phyloP scores from a whole-genome alignment of 2,888 invertebrate genomes.

The Dolichopus griseipennis region DNA sequence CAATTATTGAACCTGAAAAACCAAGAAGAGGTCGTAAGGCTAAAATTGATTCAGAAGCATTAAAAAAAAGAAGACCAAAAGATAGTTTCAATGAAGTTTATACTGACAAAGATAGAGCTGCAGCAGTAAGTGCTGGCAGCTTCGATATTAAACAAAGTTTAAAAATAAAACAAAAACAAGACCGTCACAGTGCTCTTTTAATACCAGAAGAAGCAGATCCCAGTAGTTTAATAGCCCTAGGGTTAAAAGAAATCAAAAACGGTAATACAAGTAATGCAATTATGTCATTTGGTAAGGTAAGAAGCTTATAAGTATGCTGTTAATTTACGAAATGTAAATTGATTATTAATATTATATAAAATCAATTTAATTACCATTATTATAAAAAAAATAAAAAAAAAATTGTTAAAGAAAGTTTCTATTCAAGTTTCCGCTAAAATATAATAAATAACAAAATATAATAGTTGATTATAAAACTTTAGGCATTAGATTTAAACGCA shows the following conservation, averaged over 20 bases:
- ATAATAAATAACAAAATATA: too few relatives aligned
- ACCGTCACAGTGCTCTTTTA: constrained; percentile 60
- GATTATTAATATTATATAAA: too few relatives aligned
- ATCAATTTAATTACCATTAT: too few relatives aligned
- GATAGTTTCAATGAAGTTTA: constrained; percentile 63
- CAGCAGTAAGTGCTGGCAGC: constrained; percentile 68
- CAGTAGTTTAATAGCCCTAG: constrained; percentile 63
- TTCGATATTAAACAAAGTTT: constrained; percentile 79
- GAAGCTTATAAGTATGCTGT: neutral
- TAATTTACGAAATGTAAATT: too few relatives aligned
- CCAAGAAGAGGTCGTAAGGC: constrained; percentile 30
- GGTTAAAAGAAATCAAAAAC: constrained; percentile 65
- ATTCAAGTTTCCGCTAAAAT: too few relatives aligned
- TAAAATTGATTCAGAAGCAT: constrained; percentile 32
- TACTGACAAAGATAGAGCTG: constrained; percentile 84
- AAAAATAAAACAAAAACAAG: constrained; percentile 68
- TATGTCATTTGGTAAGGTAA: constrained; percentile 68
- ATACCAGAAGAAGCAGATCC: constrained; percentile 73
- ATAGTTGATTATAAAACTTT: neutral
- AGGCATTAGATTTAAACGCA: constrained; percentile 8
- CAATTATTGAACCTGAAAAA: constrained; percentile 20
- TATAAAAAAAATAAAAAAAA: too few relatives aligned
- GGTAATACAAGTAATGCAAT: constrained; percentile 65
- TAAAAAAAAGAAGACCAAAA: constrained; percentile 36
- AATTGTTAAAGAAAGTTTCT: too few relatives aligned